Base-by-base conservation (phyloP, 1,140 invertebrate genomes). In the Caerostris darwini region DNA sequence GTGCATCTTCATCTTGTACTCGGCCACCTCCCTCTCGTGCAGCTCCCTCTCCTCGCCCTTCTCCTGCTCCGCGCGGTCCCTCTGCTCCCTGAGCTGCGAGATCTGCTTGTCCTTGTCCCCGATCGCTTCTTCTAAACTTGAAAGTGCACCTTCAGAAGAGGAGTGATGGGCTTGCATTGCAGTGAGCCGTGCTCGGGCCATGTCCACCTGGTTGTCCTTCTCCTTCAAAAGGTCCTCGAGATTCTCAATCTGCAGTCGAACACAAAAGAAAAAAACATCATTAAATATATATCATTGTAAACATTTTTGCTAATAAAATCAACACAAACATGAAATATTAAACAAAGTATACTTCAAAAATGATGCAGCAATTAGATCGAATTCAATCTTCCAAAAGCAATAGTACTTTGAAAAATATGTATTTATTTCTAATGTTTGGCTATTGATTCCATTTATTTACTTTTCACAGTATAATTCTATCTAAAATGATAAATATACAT, bases 101-200 rank as follows among this genome's bases (percentile, higher is more conserved):
- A 99, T 99, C 96, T 99, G 98, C 96, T 99, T 99, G 95, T 99
- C 99, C 96, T 99, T 99, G 95, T 99, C 99, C 59, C 97, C 97
- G 94, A 99, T 98, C 3, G 98, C 98, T 96, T 99, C 99, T 96
- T 99, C 99, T 34, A 99, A 97, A 95, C 98, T 98, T 69, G 98
- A 98, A 61, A 99, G 96, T 8, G 98, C 98, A 83, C 98, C 98
- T 96, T 99, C 98, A 71, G 98, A 98, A 93, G 97, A 98, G 96
- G 98, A 98, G 96, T 99, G 98, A 95, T 99, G 98, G 7, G 98
- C 98, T 97, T 99, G 98, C 97, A 99, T 98, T 67, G 96, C 95
- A 17, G 98, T 98, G 10, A 99, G 96, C 91, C 99, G 97, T 17
- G 98, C 98, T 95, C 98, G 97, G 0, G 99, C 98, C 97, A 99